Percentiles rank a stretch among this genome's conserved stretches.
Evolutionary conservation across 2,797 vertebrate genomes (phyloP).

Genomic region (Pristis pectinata): DNA sequence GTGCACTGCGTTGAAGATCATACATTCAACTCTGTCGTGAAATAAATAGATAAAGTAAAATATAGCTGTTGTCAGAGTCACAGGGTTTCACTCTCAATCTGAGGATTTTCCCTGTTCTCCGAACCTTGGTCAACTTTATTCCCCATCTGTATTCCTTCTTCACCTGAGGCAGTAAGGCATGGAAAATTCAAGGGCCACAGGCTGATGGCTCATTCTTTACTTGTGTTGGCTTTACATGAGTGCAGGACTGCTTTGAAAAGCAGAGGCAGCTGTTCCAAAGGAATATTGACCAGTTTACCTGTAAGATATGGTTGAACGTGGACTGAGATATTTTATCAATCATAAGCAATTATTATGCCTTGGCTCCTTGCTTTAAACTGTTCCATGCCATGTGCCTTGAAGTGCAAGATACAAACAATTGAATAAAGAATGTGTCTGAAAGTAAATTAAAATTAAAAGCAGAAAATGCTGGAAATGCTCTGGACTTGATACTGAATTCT

Average conservation of each 20-base stretch:
- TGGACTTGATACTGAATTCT: no score
- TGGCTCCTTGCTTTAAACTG: background rate
- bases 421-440: background rate
- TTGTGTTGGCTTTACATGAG: slow-evolving; percentile 88
- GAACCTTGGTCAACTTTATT: slow-evolving; percentile 41
- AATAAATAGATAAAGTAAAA: slow-evolving; percentile 96
- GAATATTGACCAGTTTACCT: slow-evolving; percentile 96
- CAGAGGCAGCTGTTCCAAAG: slow-evolving; percentile 93
- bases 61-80: slow-evolving; percentile 79
- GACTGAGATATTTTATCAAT: background rate
- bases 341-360: background rate
- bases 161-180: slow-evolving; percentile 56
- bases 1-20: slow-evolving; percentile 96
- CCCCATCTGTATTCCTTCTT: slow-evolving; percentile 56
- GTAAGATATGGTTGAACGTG: slow-evolving; percentile 38
- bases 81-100: slow-evolving; percentile 51
- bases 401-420: background rate
- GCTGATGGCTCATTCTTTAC: slow-evolving; percentile 63
- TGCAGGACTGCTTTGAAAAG: slow-evolving; percentile 97
- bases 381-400: background rate
- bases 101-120: slow-evolving; percentile 44
- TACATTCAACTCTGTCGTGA: slow-evolving; percentile 99
- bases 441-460: no score
- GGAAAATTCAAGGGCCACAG: slow-evolving; percentile 55
- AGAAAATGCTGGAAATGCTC: no score